Conservation (phyloP, 35 echinoderm and acorn worm genomes). For the Chiridota heheva region DNA sequence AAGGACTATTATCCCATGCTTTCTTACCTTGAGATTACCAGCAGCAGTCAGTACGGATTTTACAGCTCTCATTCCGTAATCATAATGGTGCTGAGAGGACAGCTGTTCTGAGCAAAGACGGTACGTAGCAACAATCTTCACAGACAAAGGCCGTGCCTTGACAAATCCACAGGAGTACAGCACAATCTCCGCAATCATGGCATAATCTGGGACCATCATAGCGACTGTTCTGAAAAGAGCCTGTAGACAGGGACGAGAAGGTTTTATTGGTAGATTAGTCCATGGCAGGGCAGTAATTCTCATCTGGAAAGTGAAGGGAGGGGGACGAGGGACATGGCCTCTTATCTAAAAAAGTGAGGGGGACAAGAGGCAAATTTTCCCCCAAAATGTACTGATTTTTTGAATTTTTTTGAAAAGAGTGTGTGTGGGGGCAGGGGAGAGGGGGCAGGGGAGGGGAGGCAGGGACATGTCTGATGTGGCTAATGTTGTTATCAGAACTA, state of each 20-base stretch:
- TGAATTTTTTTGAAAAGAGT: background rate
- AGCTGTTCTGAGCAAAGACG: slow-evolving; percentile 93
- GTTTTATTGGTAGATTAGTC: too few species aligned
- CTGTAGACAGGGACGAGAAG: background rate
- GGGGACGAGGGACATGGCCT: too few species aligned
- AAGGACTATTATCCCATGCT: too few species aligned
- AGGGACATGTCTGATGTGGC: too few species aligned
- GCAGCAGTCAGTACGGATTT: slow-evolving; percentile 98
- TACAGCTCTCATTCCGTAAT: slow-evolving; percentile 98
- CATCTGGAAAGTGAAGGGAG: background rate
- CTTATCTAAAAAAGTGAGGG: background rate
- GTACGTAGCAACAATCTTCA: slow-evolving; percentile 96
- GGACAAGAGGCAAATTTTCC: background rate
- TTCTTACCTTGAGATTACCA: slow-evolving; percentile 91
- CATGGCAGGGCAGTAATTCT: too few species aligned
- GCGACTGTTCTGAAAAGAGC: slow-evolving; percentile 97
- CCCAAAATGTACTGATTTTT: background rate
- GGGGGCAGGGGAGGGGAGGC: too few species aligned
- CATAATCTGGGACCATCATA: slow-evolving; percentile 99
- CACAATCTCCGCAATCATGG: slow-evolving; percentile 98
- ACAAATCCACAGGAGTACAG: slow-evolving; percentile 96
- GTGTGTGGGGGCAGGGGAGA: too few species aligned
- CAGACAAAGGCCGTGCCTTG: slow-evolving; percentile 93
- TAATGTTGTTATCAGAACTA: too few species aligned
- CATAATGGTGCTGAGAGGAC: slow-evolving; percentile 92